Base-by-base conservation (phyloP, 2,888 invertebrate species). In the Melipona beecheii region DNA sequence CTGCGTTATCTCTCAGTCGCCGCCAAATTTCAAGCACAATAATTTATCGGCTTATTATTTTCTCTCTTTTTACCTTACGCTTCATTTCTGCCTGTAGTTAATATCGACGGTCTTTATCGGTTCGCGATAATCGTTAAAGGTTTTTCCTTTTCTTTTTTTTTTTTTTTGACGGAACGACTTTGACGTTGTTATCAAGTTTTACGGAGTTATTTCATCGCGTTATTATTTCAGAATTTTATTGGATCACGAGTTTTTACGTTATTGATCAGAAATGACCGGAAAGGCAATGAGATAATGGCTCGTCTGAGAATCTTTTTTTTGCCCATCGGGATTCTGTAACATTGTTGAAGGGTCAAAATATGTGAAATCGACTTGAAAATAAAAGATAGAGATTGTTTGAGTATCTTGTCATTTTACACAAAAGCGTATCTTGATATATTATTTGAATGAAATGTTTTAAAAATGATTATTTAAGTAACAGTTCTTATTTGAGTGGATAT, bases 81-180 rank as follows among this genome's bases (percentile, higher is more conserved):
- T 49, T 36, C 70, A 27, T 65, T 56, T 31, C 52, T 31, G 11
- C 9, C 54, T 9, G 31, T 58, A 4, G n/a, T 17, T 24, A 0
- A 36, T 11, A 4, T 2, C 6, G 75, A 36, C 66, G 60, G 70
- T 54, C 75, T 81, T 66, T 66, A 82, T 82, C 82, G 82, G 60
- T 66, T 81, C 27, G 82, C 65, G 66, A 81, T 81, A 81, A 71
- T 70, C 24, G 71, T 70, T 75, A 49, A 70, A 65, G 75, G 81
- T 58, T 81, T 72, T n/a, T 6, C 49, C 4, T 66, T 31, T 31
- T 27, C 17, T 11, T 1, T 3, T 11, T 5, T 3, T 1, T 60
- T 60, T n/a, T 36, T 5, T 64, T 50, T 15, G 21, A 1, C 2
- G 62, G n/a, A 21, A 49, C 50, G 56, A 82, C 66, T 50, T 71